phyloP scores from a whole-genome alignment of 2,113 vertebrate genomes.

The Phaetusa simplex region DNA sequence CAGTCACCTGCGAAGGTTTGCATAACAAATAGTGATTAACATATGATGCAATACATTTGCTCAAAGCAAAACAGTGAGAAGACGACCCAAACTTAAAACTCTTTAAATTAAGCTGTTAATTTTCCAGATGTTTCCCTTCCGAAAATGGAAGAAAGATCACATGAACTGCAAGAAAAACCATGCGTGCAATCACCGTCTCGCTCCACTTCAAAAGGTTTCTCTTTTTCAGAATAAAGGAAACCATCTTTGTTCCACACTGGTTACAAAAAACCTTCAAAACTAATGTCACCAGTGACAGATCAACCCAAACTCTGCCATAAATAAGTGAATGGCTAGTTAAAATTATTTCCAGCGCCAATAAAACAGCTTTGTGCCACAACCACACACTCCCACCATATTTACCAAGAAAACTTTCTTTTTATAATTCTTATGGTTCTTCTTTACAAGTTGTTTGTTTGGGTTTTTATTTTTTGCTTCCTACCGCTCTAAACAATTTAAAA shows the following conservation, averaged over 20 bases:
- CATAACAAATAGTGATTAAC: neutral
- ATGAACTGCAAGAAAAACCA: neutral
- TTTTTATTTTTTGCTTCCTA: neutral
- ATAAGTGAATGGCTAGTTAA: neutral
- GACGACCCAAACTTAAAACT: neutral
- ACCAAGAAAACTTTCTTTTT: accelerated
- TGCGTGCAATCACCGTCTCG: neutral
- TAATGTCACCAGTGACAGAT: neutral
- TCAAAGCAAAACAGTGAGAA: neutral
- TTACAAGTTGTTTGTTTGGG: neutral
- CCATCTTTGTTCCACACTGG: neutral
- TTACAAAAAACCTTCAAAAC: neutral
- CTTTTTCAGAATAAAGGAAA: neutral
- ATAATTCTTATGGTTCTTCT: accelerated
- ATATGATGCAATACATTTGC: neutral
- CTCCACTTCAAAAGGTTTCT: neutral
- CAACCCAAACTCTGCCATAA: neutral
- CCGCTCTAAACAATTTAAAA: neutral
- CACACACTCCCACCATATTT: accelerated
- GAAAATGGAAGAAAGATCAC: neutral
- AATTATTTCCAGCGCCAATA: neutral
- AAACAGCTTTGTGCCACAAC: neutral
- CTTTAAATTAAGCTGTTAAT: neutral
- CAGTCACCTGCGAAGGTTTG: neutral
- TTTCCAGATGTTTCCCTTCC: neutral